Base-by-base conservation (phyloP, 2,113 vertebrate species). In the Elgaria multicarinata region DNA sequence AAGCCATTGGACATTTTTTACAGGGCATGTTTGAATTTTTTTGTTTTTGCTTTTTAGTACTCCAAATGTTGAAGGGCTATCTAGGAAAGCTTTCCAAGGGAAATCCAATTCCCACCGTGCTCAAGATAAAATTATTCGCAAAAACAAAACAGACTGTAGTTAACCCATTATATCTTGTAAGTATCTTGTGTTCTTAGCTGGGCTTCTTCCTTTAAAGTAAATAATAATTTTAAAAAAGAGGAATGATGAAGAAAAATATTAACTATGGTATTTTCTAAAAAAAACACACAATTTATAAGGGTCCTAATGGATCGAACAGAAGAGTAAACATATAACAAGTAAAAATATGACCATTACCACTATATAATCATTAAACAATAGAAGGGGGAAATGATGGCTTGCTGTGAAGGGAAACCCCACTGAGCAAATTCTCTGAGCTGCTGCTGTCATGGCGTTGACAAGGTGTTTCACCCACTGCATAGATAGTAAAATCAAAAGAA, bases 61-160 rank as follows among this genome's bases (percentile, higher is more conserved):
- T 94, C 82, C 91, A 72, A 91, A 87, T 94, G 44, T 91, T 28
- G 91, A 1, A 53, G 91, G 93, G 93, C 85, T 92, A 82, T 94
- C 93, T 62, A 92, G 95, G 93, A 95, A 95, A 83, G 82, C 62
- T 93, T 95, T 91, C 88, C 87, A 92, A 82, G 90, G 90, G 66
- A 18, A 92, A 90, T 76, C 86, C 76, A 78, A 71, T 93, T 96
- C 95, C 93, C 96, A 93, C 92, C 93, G 87, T 93, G 89, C 87
- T 91, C 91, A 93, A 88, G 81, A 91, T 89, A 39, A 92, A 92
- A 87, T 62, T 74, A 88, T 85, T 95, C 87, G 87, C 77, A 89
- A 91, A 71, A 36, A 14, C 7, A 72, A 53, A 9, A 50, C 46
- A 20, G 77, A 75, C 66, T 66, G 74, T 69, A 69, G 53, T 64